These are phyloP conservation scores for Oophaga sylvatica DNA, from an alignment of 2,797 vertebrate genomes.

Conservation along the genomic window DNA sequence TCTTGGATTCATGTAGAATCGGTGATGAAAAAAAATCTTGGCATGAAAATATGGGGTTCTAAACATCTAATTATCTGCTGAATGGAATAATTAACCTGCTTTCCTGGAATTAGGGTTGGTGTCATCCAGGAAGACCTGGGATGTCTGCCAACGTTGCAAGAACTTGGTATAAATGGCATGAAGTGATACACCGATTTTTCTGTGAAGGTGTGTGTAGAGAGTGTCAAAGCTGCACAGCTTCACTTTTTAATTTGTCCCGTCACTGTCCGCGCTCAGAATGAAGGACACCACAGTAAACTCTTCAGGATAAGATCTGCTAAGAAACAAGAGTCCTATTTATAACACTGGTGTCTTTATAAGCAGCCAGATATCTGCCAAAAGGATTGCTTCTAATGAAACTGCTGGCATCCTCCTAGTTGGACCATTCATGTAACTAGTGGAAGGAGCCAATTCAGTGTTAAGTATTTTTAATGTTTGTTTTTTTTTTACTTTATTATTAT, in stretches of 20 bases:
- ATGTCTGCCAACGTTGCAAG: not conserved
- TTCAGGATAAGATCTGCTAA: not conserved
- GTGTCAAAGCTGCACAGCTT: not conserved
- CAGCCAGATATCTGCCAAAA: constrained; percentile 8
- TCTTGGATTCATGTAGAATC: no score
- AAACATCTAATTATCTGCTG: no score
- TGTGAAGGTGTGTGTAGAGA: not conserved
- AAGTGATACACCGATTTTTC: not conserved
- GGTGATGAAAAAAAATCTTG: no score
- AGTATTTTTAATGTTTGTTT: not conserved
- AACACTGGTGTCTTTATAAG: not conserved
- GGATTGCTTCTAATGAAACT: constrained; percentile 32
- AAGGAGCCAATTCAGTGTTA: not conserved
- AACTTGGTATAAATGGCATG: not conserved
- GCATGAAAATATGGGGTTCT: no score
- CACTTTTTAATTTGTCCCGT: not conserved
- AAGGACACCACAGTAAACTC: not conserved
- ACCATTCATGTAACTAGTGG: not conserved
- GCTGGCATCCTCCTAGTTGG: constrained; percentile 25
- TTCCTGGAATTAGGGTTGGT: not conserved
- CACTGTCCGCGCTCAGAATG: not conserved
- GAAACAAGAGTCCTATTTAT: constrained; percentile 15
- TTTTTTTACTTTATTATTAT: not conserved
- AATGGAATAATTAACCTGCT: not conserved
- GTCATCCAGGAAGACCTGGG: not conserved